phyloP scores from a whole-genome alignment of 37 sponge, comb jelly and placozoan species.

The Ephydatia muelleri region DNA sequence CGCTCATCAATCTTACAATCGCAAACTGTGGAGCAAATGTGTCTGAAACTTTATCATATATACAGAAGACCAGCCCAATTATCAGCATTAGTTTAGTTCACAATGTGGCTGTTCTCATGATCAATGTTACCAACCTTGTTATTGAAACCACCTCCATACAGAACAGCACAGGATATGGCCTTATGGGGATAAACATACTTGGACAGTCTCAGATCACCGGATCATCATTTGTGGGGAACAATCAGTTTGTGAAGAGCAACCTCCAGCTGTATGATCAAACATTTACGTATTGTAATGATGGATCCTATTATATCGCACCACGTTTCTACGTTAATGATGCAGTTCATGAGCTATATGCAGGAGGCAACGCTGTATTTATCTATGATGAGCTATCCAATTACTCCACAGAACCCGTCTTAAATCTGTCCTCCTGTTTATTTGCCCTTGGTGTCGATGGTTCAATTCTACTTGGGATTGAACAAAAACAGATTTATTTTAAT shows the following conservation, averaged over 20 bases:
- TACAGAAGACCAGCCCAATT: not conserved
- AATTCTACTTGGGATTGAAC: not conserved
- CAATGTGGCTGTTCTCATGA: not conserved
- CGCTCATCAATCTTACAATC: not conserved
- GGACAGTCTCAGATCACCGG: not conserved
- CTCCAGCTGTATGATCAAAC: not conserved
- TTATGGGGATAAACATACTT: slow-evolving; percentile 4
- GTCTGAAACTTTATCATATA: not conserved
- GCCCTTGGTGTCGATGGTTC: not conserved
- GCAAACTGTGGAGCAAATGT: not conserved
- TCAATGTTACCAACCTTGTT: not conserved
- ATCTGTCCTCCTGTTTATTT: not conserved
- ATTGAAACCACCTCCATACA: slow-evolving; percentile 9
- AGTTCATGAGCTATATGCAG: not conserved
- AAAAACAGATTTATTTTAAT: not conserved
- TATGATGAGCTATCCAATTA: not conserved
- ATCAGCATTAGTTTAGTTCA: not conserved
- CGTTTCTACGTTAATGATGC: not conserved
- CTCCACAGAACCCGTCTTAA: not conserved
- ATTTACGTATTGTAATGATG: not conserved
- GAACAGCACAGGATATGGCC: slow-evolving; percentile 23
- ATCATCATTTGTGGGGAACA: not conserved
- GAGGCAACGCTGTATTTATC: not conserved
- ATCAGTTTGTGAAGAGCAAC: not conserved
- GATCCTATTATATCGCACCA: not conserved